These are phyloP conservation scores for Nerophis lumbriciformis DNA, from an alignment of 2,113 vertebrate genomes.

Conservation along the genomic window DNA sequence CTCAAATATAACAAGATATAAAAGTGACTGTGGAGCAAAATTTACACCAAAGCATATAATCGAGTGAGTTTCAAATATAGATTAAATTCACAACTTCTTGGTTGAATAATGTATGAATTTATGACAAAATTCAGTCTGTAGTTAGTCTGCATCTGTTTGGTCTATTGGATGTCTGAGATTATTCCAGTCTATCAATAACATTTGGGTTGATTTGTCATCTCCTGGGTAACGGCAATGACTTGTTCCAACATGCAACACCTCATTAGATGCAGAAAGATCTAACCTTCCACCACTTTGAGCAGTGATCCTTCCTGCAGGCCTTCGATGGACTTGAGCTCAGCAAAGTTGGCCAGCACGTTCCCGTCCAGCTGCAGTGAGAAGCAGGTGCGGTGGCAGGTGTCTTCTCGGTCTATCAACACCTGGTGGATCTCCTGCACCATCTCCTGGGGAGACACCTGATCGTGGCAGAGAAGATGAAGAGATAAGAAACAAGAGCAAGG, in stretches of 20 bases:
- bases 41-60: too few species aligned
- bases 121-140: too few species aligned
- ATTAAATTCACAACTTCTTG: too few species aligned
- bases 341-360: slow-evolving; percentile 95
- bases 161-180: not conserved
- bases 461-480: not conserved
- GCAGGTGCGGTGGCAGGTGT: slow-evolving; percentile 96
- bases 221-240: not conserved
- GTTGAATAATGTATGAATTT: too few species aligned
- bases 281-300: slow-evolving; percentile 97
- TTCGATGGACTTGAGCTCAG: slow-evolving; percentile 95
- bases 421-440: slow-evolving; percentile 99
- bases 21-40: too few species aligned
- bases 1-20: too few species aligned
- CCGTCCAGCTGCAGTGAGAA: slow-evolving; percentile 96
- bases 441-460: slow-evolving; percentile 94
- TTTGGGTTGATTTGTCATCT: not conserved
- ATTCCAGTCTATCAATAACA: not conserved
- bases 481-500: not conserved
- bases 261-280: slow-evolving; percentile 16
- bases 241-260: not conserved
- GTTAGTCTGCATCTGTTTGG: too few species aligned
- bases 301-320: slow-evolving; percentile 91
- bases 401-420: slow-evolving; percentile 95
- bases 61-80: too few species aligned